These are phyloP conservation scores for Falcunculus frontatus DNA, from an alignment of 2,113 vertebrate genomes.

Conservation along the genomic window DNA sequence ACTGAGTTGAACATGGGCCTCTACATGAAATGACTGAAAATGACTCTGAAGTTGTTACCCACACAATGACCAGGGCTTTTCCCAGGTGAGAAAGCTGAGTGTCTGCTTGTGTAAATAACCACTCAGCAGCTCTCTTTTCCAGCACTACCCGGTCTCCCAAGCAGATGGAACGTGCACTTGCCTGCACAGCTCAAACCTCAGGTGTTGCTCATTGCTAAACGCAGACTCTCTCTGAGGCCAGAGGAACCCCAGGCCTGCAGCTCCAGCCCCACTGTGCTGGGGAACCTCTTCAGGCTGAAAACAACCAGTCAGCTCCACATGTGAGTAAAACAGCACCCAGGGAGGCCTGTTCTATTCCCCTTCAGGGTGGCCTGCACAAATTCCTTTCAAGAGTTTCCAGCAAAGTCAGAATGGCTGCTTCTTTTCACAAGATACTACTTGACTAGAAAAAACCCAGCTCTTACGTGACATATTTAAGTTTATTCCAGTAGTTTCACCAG, in stretches of 20 bases:
- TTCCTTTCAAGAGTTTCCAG: background rate
- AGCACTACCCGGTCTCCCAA: background rate
- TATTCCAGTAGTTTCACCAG: background rate
- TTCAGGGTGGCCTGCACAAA: background rate
- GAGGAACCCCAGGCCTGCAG: background rate
- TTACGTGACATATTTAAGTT: background rate
- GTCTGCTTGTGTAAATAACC: background rate
- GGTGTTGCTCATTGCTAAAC: rapidly evolving
- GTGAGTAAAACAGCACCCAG: background rate
- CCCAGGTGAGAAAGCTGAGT: background rate
- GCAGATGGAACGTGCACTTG: background rate
- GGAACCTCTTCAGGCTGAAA: background rate
- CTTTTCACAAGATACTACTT: background rate
- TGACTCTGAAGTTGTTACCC: background rate
- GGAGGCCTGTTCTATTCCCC: background rate
- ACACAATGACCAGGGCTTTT: background rate
- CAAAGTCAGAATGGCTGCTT: background rate
- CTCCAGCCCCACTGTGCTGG: rapidly evolving
- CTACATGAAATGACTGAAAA: background rate
- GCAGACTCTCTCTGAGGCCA: rapidly evolving
- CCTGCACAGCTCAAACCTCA: background rate
- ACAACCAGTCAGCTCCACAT: background rate
- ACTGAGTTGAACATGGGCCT: background rate
- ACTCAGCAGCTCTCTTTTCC: background rate
- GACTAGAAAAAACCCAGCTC: background rate